Conservation (phyloP, 2,888 invertebrate species). For the Lasiommata megera region DNA sequence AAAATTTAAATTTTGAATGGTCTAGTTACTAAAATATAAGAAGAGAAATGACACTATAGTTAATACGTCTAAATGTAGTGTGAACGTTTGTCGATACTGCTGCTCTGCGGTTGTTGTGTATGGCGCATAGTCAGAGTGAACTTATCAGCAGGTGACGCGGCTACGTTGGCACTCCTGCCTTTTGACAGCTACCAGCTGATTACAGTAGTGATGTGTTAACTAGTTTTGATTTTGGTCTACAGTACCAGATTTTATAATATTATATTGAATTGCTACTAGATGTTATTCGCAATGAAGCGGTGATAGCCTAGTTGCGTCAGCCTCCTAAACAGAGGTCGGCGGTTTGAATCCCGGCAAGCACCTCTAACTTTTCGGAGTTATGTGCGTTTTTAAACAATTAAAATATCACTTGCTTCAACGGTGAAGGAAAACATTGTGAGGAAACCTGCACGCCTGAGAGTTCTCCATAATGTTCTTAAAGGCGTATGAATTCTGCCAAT, state of each 20-base stretch:
- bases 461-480: too few species aligned
- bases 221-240: background rate
- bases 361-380: too few species aligned
- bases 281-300: too few species aligned
- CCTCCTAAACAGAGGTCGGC: too few species aligned
- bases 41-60: slow-evolving; percentile 73
- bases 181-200: slow-evolving; percentile 77
- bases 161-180: slow-evolving; percentile 58
- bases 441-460: too few species aligned
- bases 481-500: too few species aligned
- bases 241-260: background rate
- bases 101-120: slow-evolving; percentile 67
- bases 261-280: too few species aligned
- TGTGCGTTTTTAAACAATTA: too few species aligned
- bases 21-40: slow-evolving; percentile 71
- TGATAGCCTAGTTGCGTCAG: too few species aligned
- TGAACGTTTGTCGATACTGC: slow-evolving; percentile 77
- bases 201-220: slow-evolving; percentile 48
- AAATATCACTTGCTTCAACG: too few species aligned
- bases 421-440: too few species aligned
- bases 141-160: slow-evolving; percentile 49
- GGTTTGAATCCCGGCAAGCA: too few species aligned
- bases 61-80: slow-evolving; percentile 77
- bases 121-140: slow-evolving; percentile 69
- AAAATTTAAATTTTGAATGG: slow-evolving; percentile 62